Conservation (phyloP, 2,797 vertebrate species). For the Geotrypetes seraphini region DNA sequence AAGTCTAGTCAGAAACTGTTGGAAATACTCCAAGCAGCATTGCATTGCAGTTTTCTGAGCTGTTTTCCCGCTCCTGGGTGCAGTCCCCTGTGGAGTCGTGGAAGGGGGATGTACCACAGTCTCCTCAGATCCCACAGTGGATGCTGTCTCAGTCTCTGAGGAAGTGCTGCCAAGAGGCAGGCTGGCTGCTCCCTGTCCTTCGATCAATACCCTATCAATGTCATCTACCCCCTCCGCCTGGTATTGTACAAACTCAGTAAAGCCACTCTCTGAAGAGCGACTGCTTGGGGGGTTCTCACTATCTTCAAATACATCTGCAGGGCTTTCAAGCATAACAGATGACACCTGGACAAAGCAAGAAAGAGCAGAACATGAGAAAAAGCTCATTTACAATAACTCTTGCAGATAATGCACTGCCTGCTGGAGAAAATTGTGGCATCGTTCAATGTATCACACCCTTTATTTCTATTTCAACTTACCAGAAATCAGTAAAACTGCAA, state of each 20-base stretch:
- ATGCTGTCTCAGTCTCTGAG: constrained; percentile 60
- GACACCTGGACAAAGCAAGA: constrained; percentile 37
- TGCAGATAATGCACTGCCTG: background rate
- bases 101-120: constrained; percentile 47
- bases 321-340: constrained; percentile 52
- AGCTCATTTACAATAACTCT: background rate
- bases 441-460: too few relatives aligned
- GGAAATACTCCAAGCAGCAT: constrained; percentile 89
- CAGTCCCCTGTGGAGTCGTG: constrained; percentile 25
- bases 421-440: too few relatives aligned
- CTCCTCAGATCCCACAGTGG: constrained; percentile 61
- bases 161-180: constrained; percentile 50
- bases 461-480: too few relatives aligned
- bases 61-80: constrained; percentile 48
- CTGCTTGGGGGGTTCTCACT: constrained; percentile 64
- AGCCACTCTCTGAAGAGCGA: constrained; percentile 78
- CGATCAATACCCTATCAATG: constrained; percentile 44
- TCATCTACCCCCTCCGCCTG: constrained; percentile 69
- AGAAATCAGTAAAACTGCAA: too few relatives aligned
- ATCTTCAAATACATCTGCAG: constrained; percentile 74
- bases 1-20: constrained; percentile 85
- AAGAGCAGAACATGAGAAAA: background rate
- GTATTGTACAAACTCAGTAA: constrained; percentile 92
- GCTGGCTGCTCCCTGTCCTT: constrained; percentile 23
- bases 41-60: constrained; percentile 93